Base-by-base conservation (phyloP, 2,797 vertebrate genomes). In the Chelmon rostratus region DNA sequence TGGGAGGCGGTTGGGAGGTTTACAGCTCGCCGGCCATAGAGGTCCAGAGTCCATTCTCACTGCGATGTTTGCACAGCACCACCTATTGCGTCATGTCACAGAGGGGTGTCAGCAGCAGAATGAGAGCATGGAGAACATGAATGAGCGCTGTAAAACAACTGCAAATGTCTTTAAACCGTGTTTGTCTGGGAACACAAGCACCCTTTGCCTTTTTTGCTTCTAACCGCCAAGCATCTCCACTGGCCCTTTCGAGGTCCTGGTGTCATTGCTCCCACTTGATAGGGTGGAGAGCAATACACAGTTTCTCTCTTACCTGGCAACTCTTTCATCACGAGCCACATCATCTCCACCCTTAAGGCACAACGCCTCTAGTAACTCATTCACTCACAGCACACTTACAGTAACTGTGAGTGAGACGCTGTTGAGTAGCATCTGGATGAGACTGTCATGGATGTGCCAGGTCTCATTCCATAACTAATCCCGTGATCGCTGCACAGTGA, bases 1-100 rank as follows among this genome's bases (percentile, higher is more conserved):
- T 69, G 92, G 88, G 73, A 76, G 74, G 81, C 16, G 81, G 83
- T 33, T 50, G 75, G 66, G 76, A 80, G 44, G 66, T 88, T 90
- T 88, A 89, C 86, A 78, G 79, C 68, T 63, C 11, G n/a, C 69
- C 58, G 81, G 79, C 82, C 81, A 83, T 68, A 16, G 12, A 75
- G 83, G 92, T 92, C 79, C 93, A 91, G 90, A 93, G 91, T 93
- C 89, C 86, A 18, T 61, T 81, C 76, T 84, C 25, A 21, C 73
- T 61, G 76, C 83, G 54, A 77, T 91, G 90, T 92, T 92, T 93
- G 82, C 84, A 73, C 85, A 89, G 86, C 83, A 68, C 73, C 73
- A 64, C 25, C 68, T 38, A 25, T 78, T 90, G 85, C 72, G 59
- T 89, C 88, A 91, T 53, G 58, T 82, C 78, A 31, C 86, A 62